Evolutionary conservation across 2,888 invertebrate genomes (phyloP).

Genomic region (Sphinx pinastri): DNA sequence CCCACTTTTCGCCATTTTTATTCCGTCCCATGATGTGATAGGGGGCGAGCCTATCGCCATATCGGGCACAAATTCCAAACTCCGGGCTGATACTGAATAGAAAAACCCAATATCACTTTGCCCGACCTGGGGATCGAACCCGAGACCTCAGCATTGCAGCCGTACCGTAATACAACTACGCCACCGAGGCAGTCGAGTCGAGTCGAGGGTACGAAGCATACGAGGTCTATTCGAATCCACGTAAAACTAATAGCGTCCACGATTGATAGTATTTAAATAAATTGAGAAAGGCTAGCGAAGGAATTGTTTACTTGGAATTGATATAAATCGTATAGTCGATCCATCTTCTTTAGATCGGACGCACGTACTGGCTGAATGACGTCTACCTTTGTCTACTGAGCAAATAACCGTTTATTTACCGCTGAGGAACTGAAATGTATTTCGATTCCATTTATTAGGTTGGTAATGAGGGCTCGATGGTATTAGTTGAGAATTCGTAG

Average conservation of each 20-base stretch:
- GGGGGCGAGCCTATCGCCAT: too few relatives aligned
- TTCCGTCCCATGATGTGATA: too few relatives aligned
- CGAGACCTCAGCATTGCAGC: too few relatives aligned
- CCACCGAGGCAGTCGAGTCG: too few relatives aligned
- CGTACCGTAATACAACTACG: too few relatives aligned
- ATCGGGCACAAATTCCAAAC: too few relatives aligned
- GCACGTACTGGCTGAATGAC: slow-evolving; percentile 65
- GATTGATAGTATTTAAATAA: slow-evolving; percentile 66
- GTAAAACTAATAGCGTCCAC: slow-evolving; percentile 41
- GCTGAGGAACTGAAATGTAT: slow-evolving; percentile 3
- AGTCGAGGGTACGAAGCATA: background rate
- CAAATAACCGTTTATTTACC: slow-evolving; percentile 54
- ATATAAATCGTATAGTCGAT: slow-evolving; percentile 78
- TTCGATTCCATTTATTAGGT: background rate
- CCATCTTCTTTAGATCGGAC: slow-evolving; percentile 75
- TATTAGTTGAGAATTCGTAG: background rate
- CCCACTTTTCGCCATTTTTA: too few relatives aligned
- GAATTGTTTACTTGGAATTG: slow-evolving; percentile 73
- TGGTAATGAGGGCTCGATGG: background rate
- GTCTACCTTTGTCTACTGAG: slow-evolving; percentile 65
- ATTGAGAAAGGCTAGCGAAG: slow-evolving; percentile 61
- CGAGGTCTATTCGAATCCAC: slow-evolving; percentile 26
- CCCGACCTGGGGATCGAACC: too few relatives aligned
- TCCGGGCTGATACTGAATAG: too few relatives aligned
- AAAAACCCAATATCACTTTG: too few relatives aligned